phyloP scores from a whole-genome alignment of 2,888 invertebrate genomes.

The Oscheius sp. region DNA sequence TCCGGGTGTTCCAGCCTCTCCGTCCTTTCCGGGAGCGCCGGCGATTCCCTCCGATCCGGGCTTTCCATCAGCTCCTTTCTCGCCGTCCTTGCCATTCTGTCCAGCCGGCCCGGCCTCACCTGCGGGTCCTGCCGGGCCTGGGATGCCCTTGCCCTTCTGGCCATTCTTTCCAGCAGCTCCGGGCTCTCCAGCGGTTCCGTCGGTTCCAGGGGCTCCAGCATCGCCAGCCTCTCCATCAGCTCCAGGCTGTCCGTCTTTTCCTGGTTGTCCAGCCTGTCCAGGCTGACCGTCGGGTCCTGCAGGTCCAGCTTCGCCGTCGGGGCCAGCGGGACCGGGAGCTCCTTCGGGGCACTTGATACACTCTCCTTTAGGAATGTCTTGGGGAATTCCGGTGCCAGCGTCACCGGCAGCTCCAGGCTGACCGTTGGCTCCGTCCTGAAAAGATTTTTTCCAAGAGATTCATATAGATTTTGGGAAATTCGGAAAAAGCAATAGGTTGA shows the following conservation, averaged over 20 bases:
- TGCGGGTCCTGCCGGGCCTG: slow-evolving; percentile 8
- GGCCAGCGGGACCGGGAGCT: slow-evolving; percentile 7
- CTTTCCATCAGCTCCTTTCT: slow-evolving; percentile 11
- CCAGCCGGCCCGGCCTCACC: slow-evolving; percentile 20
- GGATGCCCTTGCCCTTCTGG: slow-evolving; percentile 6
- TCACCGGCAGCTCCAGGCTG: slow-evolving; percentile 23
- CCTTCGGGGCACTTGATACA: slow-evolving; percentile 33
- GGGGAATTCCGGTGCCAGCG: slow-evolving; percentile 17
- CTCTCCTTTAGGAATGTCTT: slow-evolving; percentile 18
- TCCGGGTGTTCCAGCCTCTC: not conserved
- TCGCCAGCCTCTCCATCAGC: slow-evolving; percentile 20
- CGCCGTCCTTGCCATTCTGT: slow-evolving; percentile 5
- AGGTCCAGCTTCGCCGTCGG: not conserved
- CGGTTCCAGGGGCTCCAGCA: slow-evolving; percentile 11
- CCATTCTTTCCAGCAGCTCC: slow-evolving; percentile 24
- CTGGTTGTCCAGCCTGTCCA: slow-evolving; percentile 15
- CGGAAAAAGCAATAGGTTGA: too few species aligned
- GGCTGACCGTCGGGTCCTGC: not conserved
- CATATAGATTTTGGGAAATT: too few species aligned
- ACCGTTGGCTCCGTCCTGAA: slow-evolving; percentile 15
- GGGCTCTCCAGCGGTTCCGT: slow-evolving; percentile 19
- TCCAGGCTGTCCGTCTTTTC: slow-evolving; percentile 3
- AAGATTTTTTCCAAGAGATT: too few species aligned
- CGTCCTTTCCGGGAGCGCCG: slow-evolving; percentile 6
- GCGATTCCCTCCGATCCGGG: slow-evolving; percentile 17